Percentiles rank a stretch among this genome's conserved stretches.
phyloP scores from a whole-genome alignment of 2,113 vertebrate genomes.

The Pseudorasbora parva region DNA sequence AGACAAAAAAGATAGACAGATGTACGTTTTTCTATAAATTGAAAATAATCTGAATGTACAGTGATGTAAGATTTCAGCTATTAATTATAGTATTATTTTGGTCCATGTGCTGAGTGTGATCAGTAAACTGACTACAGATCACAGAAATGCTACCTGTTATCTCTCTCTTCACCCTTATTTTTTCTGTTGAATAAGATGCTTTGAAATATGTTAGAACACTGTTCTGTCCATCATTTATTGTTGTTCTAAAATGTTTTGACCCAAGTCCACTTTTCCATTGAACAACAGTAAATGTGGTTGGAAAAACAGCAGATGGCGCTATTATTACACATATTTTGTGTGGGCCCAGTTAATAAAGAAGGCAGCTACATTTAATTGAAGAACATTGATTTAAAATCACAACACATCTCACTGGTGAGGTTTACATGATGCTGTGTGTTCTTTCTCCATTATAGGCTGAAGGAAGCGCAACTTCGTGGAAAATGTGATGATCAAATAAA shows the following conservation, averaged over 20 bases:
- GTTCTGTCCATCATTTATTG: neutral
- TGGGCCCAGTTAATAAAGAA: neutral
- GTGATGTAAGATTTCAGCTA: too few relatives aligned
- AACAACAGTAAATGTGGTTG: neutral
- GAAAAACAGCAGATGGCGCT: neutral
- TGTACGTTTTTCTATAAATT: too few relatives aligned
- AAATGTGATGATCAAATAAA: slow-evolving; percentile 65
- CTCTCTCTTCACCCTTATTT: neutral
- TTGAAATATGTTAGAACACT: neutral
- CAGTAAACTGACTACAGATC: neutral
- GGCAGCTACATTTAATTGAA: neutral
- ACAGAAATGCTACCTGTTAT: neutral
- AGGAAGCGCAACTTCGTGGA: slow-evolving; percentile 57
- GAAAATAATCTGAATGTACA: too few relatives aligned
- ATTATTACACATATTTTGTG: neutral
- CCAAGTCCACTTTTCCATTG: neutral
- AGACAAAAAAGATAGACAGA: too few relatives aligned
- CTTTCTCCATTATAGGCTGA: slow-evolving; percentile 58
- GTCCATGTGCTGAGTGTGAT: neutral
- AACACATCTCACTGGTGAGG: neutral
- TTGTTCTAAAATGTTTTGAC: neutral
- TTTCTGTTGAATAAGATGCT: neutral
- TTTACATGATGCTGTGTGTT: neutral
- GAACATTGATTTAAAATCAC: neutral
- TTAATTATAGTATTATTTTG: neutral